phyloP scores from a whole-genome alignment of 2,113 vertebrate genomes.

The Hystrix cristata region DNA sequence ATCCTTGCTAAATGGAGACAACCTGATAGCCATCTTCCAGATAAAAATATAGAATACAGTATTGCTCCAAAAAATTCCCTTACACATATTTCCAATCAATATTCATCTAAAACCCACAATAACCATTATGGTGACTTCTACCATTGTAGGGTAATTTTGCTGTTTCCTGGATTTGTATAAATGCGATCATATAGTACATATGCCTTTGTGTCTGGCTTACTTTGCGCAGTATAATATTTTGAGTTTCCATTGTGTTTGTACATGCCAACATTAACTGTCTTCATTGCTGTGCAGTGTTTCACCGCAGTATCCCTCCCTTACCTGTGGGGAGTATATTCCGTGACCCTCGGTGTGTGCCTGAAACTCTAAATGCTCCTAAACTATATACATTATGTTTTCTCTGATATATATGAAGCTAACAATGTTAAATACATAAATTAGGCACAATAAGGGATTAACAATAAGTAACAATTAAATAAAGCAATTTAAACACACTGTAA shows the following conservation, averaged over 20 bases:
- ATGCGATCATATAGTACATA: neutral
- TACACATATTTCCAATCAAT: neutral
- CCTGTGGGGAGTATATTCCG: neutral
- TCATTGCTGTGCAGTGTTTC: neutral
- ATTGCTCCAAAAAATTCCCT: neutral
- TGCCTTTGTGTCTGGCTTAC: neutral
- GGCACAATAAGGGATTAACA: neutral
- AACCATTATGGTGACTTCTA: neutral
- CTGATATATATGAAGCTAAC: neutral
- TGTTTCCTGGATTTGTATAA: conserved; percentile 20
- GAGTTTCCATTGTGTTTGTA: neutral
- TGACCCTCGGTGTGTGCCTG: neutral
- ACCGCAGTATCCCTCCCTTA: neutral
- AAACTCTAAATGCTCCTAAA: neutral
- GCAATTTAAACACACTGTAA: neutral
- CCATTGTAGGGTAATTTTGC: neutral
- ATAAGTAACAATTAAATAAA: neutral
- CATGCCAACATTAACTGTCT: neutral
- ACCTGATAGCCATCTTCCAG: neutral
- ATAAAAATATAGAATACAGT: neutral
- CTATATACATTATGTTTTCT: neutral
- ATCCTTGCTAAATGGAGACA: neutral
- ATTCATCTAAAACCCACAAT: neutral
- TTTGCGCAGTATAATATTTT: neutral
- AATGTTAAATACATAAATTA: neutral